A percentile compares a stretch with the other conserved stretches of the same genome.
Conservation (phyloP, 2,888 invertebrate genomes). For the Xanthorhoe designata region DNA sequence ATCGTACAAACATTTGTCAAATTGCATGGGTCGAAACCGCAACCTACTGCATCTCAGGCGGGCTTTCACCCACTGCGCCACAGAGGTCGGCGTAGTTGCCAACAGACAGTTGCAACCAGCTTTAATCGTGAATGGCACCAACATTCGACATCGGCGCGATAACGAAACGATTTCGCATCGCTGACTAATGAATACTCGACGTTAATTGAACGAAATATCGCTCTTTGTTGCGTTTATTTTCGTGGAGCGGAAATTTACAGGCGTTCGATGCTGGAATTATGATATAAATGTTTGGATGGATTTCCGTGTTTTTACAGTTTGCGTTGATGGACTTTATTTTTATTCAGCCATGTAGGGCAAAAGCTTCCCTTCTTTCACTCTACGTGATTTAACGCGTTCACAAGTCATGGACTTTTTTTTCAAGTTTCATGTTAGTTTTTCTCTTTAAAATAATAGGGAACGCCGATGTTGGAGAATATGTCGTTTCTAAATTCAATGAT, state of each 20-base stretch:
- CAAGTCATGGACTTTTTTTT: too few relatives aligned
- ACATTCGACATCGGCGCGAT: slow-evolving; percentile 50
- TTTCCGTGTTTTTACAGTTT: slow-evolving; percentile 12
- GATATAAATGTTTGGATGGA: slow-evolving; percentile 22
- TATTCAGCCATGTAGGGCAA: too few relatives aligned
- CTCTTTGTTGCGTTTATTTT: slow-evolving; percentile 50
- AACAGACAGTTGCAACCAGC: slow-evolving; percentile 3
- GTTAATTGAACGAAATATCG: slow-evolving; percentile 69
- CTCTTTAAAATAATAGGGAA: not conserved
- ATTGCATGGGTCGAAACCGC: too few relatives aligned
- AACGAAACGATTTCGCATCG: slow-evolving; percentile 59
- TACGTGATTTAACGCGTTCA: too few relatives aligned
- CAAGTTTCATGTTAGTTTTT: too few relatives aligned
- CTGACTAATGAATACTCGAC: slow-evolving; percentile 67
- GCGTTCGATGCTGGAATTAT: slow-evolving; percentile 23
- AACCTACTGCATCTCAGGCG: too few relatives aligned
- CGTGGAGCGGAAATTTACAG: slow-evolving; percentile 30
- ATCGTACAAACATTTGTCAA: too few relatives aligned
- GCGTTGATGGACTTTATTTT: not conserved
- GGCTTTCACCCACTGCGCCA: too few relatives aligned
- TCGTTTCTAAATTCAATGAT: not conserved
- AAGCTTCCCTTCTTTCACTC: too few relatives aligned
- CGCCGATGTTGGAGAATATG: not conserved
- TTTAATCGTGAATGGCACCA: slow-evolving; percentile 15
- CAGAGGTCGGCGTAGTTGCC: too few relatives aligned